A percentile compares a stretch with the other conserved stretches of the same genome.
Conservation (phyloP, 2,888 invertebrate genomes). For the Smittia sp. region DNA sequence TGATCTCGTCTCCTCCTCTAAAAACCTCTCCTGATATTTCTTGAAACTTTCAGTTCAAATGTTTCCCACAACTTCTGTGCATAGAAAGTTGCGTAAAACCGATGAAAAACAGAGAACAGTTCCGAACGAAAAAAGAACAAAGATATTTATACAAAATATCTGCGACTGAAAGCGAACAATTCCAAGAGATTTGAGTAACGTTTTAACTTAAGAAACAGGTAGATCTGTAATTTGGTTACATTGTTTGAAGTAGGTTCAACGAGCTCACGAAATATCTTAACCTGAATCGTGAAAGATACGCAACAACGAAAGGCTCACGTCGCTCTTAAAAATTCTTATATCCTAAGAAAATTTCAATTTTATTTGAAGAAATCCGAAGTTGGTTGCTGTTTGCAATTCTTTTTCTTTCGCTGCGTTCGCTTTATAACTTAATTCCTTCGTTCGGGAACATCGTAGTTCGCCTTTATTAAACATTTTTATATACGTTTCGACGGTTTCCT, state of each 20-base stretch:
- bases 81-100: neutral
- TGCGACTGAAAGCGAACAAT: neutral
- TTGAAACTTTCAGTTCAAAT: neutral
- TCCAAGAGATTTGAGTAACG: too few relatives aligned
- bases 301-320: too few relatives aligned
- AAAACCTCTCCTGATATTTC: neutral
- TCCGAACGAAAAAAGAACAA: neutral
- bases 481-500: too few relatives aligned
- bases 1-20: too few relatives aligned
- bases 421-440: conserved; percentile 17
- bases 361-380: neutral
- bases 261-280: too few relatives aligned
- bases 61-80: neutral
- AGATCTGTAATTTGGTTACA: too few relatives aligned
- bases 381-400: neutral
- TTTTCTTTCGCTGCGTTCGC: neutral
- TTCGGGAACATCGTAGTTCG: neutral
- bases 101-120: neutral
- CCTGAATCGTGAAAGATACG: too few relatives aligned
- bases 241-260: too few relatives aligned
- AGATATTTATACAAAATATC: neutral
- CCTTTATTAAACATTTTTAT: too few relatives aligned
- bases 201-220: too few relatives aligned
- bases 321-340: too few relatives aligned
- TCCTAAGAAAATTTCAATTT: neutral